Evolutionary conservation across 2,797 vertebrate genomes (phyloP), one percentile per base, ranked within the genome.

Genomic region (Austrolebias charrua): DNA sequence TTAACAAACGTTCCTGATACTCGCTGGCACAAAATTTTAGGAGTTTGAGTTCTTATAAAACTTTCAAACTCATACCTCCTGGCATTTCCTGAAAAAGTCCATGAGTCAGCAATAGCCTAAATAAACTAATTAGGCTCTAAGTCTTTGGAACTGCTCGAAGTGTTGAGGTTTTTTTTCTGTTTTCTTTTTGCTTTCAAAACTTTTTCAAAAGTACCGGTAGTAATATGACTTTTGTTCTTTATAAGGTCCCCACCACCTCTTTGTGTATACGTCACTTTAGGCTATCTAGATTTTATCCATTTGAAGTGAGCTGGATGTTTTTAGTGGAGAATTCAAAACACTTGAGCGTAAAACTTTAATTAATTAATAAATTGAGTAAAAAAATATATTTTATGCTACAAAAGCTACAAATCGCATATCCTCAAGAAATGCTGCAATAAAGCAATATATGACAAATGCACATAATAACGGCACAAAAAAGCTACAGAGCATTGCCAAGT

Each of bases 381-480:
- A 6, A 38, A 38, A 38, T 8, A 38, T 38, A 45, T 18, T 45
- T 18, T 45, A n/a, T 18, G 16, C 18, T 45, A n/a, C n/a, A 7
- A 18, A 45, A 18, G 44, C 5, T 38, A 63, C 8, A 35, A 20
- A 3, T 28, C 9, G 5, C 10, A 61, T 1, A 31, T 19, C 5
- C 51, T 50, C 10, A 19, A 53, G 31, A 40, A 72, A 63, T 13
- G 24, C 1, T 49, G 10, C 10, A 19, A 28, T 35, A 6, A 33
- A 54, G 28, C 9, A 73, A 45, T 19, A n/a, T n/a, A 50, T 28
- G 14, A 53, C 1, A 66, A 62, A 52, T 12, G 55, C 16, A 7
- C 6, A 11, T 19, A 44, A 31, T 19, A 5, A 18, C n/a, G 50
- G n/a, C 1, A 19, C 31, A 42, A 56, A 43, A 43, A 43, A 43